These are phyloP conservation scores for Cetoscarus ocellatus DNA, from an alignment of 2,797 vertebrate genomes.

Conservation along the genomic window DNA sequence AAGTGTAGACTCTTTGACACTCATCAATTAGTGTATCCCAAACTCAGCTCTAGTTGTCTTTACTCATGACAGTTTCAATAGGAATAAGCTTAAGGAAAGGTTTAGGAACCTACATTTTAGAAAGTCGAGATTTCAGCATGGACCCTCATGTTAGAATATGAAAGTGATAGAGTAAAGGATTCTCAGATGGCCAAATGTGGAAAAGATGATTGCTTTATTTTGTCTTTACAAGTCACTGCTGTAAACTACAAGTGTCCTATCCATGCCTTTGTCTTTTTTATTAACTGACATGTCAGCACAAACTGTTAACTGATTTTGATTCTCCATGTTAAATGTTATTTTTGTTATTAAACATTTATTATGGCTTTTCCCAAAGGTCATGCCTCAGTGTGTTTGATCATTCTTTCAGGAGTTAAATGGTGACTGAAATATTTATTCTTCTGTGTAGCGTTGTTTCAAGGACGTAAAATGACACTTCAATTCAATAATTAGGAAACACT, in stretches of 20 bases:
- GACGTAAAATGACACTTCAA: too few species aligned
- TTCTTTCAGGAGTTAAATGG: not conserved
- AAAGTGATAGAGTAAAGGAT: conserved; percentile 8
- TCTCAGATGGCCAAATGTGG: conserved; percentile 60
- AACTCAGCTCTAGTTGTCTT: conserved; percentile 14
- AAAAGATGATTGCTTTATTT: conserved; percentile 1
- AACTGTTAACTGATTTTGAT: conserved; percentile 69
- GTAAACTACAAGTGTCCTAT: conserved; percentile 65
- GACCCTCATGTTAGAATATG: not conserved
- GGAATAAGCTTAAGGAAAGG: conserved; percentile 13
- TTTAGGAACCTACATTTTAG: conserved; percentile 15
- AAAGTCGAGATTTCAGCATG: conserved; percentile 2
- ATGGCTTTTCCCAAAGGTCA: conserved; percentile 42
- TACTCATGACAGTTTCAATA: conserved; percentile 24
- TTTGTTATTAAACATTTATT: conserved; percentile 71
- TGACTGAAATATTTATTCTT: too few species aligned
- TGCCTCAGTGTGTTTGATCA: conserved; percentile 14
- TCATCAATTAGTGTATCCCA: conserved; percentile 23
- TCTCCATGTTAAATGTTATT: conserved; percentile 73
- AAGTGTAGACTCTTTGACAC: conserved; percentile 25
- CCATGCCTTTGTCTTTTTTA: conserved; percentile 75
- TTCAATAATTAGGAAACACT: too few species aligned
- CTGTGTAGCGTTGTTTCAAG: too few species aligned
- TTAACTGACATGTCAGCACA: conserved; percentile 61
- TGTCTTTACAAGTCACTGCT: conserved; percentile 27